phyloP scores from a whole-genome alignment of 2,888 invertebrate species.

The Emmelina monodactyla region DNA sequence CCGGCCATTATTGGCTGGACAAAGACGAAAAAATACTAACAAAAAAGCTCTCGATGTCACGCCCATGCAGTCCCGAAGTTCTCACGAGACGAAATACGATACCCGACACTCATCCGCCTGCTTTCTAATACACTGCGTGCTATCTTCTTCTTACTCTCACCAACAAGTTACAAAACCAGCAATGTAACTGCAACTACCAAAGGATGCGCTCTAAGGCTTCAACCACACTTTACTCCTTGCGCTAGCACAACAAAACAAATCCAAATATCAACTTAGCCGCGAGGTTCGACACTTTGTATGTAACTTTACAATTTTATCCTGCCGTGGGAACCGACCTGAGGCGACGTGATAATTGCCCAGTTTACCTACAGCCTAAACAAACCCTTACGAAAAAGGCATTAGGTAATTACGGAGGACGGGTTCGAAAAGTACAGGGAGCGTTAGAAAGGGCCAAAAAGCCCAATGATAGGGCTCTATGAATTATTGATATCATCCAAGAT shows the following conservation, averaged over 20 bases:
- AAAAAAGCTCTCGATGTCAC: constrained; percentile 59
- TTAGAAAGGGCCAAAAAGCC: constrained; percentile 19
- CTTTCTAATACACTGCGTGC: constrained; percentile 23
- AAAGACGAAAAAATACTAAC: constrained; percentile 35
- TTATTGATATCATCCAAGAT: constrained; percentile 36
- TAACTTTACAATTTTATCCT: constrained; percentile 48
- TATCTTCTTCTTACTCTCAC: constrained; percentile 25
- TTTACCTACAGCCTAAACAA: constrained; percentile 46
- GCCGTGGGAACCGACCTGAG: constrained; percentile 56
- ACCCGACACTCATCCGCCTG: constrained; percentile 24
- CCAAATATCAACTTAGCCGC: constrained; percentile 20
- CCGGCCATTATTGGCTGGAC: constrained; percentile 44
- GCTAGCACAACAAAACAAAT: constrained; percentile 35
- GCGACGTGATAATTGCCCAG: constrained; percentile 56
- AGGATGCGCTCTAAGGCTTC: constrained; percentile 42
- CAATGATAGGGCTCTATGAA: constrained; percentile 27
- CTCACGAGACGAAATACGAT: constrained; percentile 54
- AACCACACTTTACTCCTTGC: constrained; percentile 31
- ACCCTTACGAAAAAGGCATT: constrained; percentile 39
- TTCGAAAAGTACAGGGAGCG: constrained; percentile 30
- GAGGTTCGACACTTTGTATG: constrained; percentile 45
- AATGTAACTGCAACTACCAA: too few relatives aligned
- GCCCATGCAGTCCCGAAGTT: constrained; percentile 59
- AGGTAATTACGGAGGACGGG: constrained; percentile 40
- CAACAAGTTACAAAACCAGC: constrained; percentile 15